A percentile compares a stretch with the other conserved stretches of the same genome.
Conservation (phyloP, 2,113 vertebrate genomes). For the Syrmaticus mikado region DNA sequence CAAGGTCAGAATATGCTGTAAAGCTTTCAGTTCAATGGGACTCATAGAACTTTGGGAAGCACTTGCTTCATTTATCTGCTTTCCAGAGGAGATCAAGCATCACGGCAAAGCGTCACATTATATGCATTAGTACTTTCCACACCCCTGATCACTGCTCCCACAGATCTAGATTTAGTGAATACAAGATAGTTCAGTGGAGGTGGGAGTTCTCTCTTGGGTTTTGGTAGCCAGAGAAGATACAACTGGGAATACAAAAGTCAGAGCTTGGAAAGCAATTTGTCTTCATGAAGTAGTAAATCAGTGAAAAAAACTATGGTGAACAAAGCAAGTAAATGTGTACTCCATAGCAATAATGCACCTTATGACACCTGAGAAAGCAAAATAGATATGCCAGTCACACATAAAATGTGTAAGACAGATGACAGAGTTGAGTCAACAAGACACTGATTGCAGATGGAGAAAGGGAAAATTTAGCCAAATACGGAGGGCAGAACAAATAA, state of each 20-base stretch:
- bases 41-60: neutral
- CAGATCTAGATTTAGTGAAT: slow-evolving; percentile 32
- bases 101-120: neutral
- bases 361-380: neutral
- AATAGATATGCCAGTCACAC: neutral
- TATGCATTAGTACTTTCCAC: neutral
- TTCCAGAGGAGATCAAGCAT: neutral
- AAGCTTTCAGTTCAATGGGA: neutral
- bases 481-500: neutral
- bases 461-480: neutral
- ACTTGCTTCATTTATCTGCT: neutral
- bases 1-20: neutral
- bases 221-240: slow-evolving; percentile 6
- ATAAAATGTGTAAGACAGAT: neutral
- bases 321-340: slow-evolving; percentile 27
- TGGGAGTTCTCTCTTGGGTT: neutral
- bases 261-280: slow-evolving; percentile 38
- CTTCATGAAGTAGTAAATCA: slow-evolving; percentile 8
- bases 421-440: neutral
- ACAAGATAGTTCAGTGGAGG: neutral
- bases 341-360: neutral
- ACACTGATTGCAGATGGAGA: neutral
- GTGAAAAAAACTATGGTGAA: neutral
- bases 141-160: neutral
- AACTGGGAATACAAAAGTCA: neutral